Base-by-base conservation (phyloP, 2,888 invertebrate species). In the Nomada flava region DNA sequence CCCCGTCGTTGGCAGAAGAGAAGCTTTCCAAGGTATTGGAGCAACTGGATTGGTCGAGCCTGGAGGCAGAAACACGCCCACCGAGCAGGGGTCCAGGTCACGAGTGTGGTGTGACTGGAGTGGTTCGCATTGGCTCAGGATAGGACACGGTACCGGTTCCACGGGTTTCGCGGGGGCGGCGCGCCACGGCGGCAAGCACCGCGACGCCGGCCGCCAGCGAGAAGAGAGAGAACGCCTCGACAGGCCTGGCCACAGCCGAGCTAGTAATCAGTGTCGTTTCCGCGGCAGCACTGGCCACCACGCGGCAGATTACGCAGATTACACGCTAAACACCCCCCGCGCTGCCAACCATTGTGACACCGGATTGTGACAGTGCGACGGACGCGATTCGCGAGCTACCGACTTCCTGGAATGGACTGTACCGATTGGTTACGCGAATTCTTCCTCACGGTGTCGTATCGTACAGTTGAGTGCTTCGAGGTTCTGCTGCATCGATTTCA, bases 261-360 rank as follows among this genome's bases (percentile, higher is more conserved):
- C 91, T 90, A 89, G 92, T 92, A 93, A 93, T 93, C 93, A 93
- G 93, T 93, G 93, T 93, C 93, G 93, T 93, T 93, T 92, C 92
- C 93, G 92, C 92, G 93, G 90, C 91, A 92, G 92, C 89, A 90
- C 89, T 89, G 91, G 91, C 91, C 91, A 92, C 91, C 92, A 92
- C 93, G 92, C 91, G 90, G 84, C 86, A 87, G 89, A 90, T 90
- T 87, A 86, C 87, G 84, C 88, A 88, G 86, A 89, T 86, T 86
- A 84, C 82, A 71, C 55, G 10, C 29, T 23, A 36, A 36, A 57
- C 57, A 70, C 69, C 26, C 64, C 70, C 59, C 76, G 44, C 82
- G 81, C 76, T 26, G 57, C 55, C 82, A 64, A 52, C 57, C 71
- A 42, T 67, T 55, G 79, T 73, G 79, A 78, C 60, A 18, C 2